These are phyloP conservation scores for Phortica variegata DNA, from an alignment of 1,140 invertebrate genomes.

Conservation along the genomic window DNA sequence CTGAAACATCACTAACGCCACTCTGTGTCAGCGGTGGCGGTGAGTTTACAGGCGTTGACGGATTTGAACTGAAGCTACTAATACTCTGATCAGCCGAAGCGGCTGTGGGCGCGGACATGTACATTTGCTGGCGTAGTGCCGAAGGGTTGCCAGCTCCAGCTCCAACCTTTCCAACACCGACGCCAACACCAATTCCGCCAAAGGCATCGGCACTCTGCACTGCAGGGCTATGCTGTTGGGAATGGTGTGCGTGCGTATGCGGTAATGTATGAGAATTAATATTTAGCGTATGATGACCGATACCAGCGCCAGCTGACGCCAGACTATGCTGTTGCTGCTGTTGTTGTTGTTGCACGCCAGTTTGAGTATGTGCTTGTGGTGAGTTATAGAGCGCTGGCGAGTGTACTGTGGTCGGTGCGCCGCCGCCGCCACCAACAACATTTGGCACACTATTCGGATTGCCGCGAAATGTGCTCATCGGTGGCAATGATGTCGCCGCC, in stretches of 20 bases:
- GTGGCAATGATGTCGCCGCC: constrained; percentile 74
- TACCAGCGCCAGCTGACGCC: constrained; percentile 59
- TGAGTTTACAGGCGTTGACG: constrained; percentile 83
- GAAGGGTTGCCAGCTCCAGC: constrained; percentile 66
- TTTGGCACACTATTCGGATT: constrained; percentile 60
- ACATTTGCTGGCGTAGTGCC: constrained; percentile 48
- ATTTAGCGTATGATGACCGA: constrained; percentile 58
- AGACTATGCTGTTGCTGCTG: constrained; percentile 59
- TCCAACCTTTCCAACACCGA: constrained; percentile 29
- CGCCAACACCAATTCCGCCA: constrained; percentile 65
- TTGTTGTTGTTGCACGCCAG: constrained; percentile 47
- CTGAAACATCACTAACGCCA: constrained; percentile 57
- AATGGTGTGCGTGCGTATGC: constrained; percentile 54
- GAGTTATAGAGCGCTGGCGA: constrained; percentile 54
- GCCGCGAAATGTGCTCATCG: constrained; percentile 89
- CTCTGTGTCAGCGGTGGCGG: constrained; percentile 73
- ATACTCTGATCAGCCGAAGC: constrained; percentile 73
- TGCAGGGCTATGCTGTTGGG: constrained; percentile 55
- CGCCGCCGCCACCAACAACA: constrained; percentile 32
- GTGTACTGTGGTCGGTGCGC: constrained; percentile 25
- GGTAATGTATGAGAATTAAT: constrained; percentile 36
- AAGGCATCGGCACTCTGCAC: constrained; percentile 68
- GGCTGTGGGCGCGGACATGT: constrained; percentile 47
- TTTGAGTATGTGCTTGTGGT: constrained; percentile 58
- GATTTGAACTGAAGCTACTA: constrained; percentile 91